A percentile compares a stretch with the other conserved stretches of the same genome.
Conservation (phyloP, 2,888 invertebrate genomes). For the Fragum fragum region DNA sequence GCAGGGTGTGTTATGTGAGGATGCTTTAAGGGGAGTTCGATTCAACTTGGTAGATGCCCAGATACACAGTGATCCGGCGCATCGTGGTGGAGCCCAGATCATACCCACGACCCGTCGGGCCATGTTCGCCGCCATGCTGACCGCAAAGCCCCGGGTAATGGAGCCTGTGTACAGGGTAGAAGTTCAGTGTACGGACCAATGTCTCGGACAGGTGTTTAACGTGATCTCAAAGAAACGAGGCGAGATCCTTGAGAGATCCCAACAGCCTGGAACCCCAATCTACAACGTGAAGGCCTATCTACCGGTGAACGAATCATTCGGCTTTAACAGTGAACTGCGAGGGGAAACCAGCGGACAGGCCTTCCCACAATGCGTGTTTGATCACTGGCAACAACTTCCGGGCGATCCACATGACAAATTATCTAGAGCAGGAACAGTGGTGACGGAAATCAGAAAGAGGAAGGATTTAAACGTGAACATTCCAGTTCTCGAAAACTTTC, state of each 20-base stretch:
- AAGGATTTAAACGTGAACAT: constrained; percentile 99
- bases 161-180: constrained; percentile 99
- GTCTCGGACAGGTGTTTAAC: constrained; percentile 99
- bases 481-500: constrained; percentile 97
- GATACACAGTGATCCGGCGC: constrained; percentile 99
- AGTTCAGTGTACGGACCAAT: constrained; percentile 97
- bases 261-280: constrained; percentile 98
- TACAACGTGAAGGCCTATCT: constrained; percentile 99
- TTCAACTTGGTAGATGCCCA: constrained; percentile 99
- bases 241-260: constrained; percentile 96
- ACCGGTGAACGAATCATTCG: constrained; percentile 99
- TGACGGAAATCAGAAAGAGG: constrained; percentile 97
- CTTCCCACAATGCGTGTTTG: constrained; percentile 99
- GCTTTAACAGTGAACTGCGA: constrained; percentile 99
- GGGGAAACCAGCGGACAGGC: constrained; percentile 99
- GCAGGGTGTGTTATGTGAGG: constrained; percentile 97
- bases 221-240: constrained; percentile 98
- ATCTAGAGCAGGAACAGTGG: constrained; percentile 86
- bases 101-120: constrained; percentile 99
- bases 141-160: constrained; percentile 97
- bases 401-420: constrained; percentile 95
- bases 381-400: constrained; percentile 99
- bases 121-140: constrained; percentile 97
- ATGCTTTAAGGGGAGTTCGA: constrained; percentile 97
- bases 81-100: constrained; percentile 99